Evolutionary conservation across 2,888 invertebrate species (phyloP).

Genomic region (Lapara coniferarum): DNA sequence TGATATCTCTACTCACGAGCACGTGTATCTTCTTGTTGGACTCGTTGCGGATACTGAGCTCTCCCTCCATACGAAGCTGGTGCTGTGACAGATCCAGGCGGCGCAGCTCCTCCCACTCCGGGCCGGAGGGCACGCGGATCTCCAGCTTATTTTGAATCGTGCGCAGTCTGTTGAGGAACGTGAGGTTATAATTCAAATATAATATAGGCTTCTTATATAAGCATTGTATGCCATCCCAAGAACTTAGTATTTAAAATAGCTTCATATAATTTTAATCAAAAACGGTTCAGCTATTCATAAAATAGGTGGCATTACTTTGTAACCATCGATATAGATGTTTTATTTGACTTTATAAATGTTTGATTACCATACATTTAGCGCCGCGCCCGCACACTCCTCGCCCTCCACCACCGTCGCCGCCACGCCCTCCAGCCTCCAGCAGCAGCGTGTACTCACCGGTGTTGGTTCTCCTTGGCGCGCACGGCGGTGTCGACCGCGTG

Average conservation of each 20-base stretch:
- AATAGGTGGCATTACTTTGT: no score
- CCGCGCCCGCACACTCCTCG: conserved; percentile 54
- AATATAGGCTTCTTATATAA: no score
- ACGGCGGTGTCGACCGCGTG: conserved; percentile 75
- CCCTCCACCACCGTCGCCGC: conserved; percentile 63
- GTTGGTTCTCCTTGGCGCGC: conserved; percentile 74
- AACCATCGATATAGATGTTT: no score
- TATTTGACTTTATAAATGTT: no score
- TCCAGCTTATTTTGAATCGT: conserved; percentile 74
- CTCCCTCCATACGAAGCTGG: conserved; percentile 64
- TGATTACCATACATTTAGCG: no score
- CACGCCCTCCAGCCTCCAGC: conserved; percentile 71
- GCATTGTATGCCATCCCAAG: no score
- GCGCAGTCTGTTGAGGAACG: conserved; percentile 52
- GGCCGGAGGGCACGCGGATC: conserved; percentile 53
- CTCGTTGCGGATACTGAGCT: conserved; percentile 64
- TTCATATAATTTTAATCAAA: no score
- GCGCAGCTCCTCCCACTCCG: conserved; percentile 67
- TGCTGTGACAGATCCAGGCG: conserved; percentile 63
- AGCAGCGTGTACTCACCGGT: conserved; percentile 81
- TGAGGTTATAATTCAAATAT: no score
- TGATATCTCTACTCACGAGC: conserved; percentile 54
- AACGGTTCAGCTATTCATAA: no score
- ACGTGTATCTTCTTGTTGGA: conserved; percentile 68
- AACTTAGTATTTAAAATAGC: no score